A percentile compares a stretch with the other conserved stretches of the same genome.
These are phyloP conservation scores for Drosophila pseudoobscura DNA, from an alignment of 1,140 invertebrate genomes.

Conservation along the genomic window DNA sequence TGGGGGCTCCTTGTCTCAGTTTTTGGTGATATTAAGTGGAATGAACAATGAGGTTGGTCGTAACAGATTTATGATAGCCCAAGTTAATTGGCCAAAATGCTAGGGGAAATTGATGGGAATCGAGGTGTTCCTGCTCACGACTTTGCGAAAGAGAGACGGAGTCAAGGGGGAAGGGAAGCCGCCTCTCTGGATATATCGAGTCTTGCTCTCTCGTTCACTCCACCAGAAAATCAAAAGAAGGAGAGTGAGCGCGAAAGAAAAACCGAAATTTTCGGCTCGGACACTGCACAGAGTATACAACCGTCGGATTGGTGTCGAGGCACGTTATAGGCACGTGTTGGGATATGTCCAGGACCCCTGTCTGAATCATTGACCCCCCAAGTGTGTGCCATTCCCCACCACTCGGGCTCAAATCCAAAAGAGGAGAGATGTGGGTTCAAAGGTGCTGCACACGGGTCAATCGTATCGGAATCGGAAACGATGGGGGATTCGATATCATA, in stretches of 20 bases:
- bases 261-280: too few relatives aligned
- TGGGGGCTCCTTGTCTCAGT: not conserved
- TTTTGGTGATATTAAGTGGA: not conserved
- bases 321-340: not conserved
- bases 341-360: slow-evolving; percentile 26
- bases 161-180: too few relatives aligned
- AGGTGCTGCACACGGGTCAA: slow-evolving; percentile 7
- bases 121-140: too few relatives aligned
- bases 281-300: too few relatives aligned
- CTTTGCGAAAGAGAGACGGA: not conserved
- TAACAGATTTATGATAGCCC: slow-evolving; percentile 46
- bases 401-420: not conserved
- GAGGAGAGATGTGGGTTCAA: too few relatives aligned
- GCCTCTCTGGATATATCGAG: too few relatives aligned
- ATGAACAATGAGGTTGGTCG: slow-evolving; percentile 23
- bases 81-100: slow-evolving; percentile 52
- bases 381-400: not conserved
- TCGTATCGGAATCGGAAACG: too few relatives aligned
- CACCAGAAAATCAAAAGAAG: too few relatives aligned
- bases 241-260: too few relatives aligned
- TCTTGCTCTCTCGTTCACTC: too few relatives aligned
- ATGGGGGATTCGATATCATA: too few relatives aligned
- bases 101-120: slow-evolving; percentile 11
- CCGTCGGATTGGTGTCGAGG: too few relatives aligned
- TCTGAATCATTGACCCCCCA: slow-evolving; percentile 50